Evolutionary conservation across 2,113 vertebrate species (phyloP).

Genomic region (Speoplatyrhinus poulsoni): DNA sequence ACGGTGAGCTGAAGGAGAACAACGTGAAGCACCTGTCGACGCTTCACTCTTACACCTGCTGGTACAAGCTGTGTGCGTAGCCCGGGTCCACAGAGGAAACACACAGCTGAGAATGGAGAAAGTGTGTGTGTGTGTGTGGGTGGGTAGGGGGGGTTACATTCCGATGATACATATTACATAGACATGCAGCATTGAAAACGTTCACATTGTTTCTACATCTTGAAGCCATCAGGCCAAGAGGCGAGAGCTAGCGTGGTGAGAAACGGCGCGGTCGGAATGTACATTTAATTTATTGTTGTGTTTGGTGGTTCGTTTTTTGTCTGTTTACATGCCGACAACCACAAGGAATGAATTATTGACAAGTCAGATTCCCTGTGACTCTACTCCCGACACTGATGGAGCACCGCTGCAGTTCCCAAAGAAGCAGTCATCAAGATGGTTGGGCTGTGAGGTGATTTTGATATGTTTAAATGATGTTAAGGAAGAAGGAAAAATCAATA

Average conservation of each 20-base stretch:
- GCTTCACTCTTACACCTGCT: slow-evolving; percentile 48
- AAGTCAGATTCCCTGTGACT: not conserved
- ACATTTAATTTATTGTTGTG: too few species aligned
- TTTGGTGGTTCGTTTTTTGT: slow-evolving; percentile 1
- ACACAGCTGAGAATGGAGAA: slow-evolving; percentile 17
- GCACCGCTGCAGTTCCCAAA: too few species aligned
- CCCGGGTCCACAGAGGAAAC: slow-evolving; percentile 26
- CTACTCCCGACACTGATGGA: slow-evolving; percentile 3
- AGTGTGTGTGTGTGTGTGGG: not conserved
- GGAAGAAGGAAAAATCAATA: too few species aligned
- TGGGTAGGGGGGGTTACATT: not conserved
- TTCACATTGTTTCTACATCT: not conserved
- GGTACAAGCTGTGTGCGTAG: slow-evolving; percentile 42
- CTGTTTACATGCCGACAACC: slow-evolving; percentile 8
- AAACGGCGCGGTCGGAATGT: not conserved
- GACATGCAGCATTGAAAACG: slow-evolving; percentile 22
- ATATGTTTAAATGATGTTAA: too few species aligned
- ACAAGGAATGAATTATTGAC: slow-evolving; percentile 13
- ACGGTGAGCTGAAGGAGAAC: slow-evolving; percentile 5
- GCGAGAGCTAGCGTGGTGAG: not conserved
- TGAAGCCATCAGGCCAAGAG: slow-evolving; percentile 6
- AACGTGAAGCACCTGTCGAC: not conserved
- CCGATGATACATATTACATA: slow-evolving; percentile 12
- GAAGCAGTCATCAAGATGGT: too few species aligned
- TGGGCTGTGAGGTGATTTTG: too few species aligned